A percentile compares a stretch with the other conserved stretches of the same genome.
Conservation (phyloP, 2,888 invertebrate species). For the Pedicia rivosa region DNA sequence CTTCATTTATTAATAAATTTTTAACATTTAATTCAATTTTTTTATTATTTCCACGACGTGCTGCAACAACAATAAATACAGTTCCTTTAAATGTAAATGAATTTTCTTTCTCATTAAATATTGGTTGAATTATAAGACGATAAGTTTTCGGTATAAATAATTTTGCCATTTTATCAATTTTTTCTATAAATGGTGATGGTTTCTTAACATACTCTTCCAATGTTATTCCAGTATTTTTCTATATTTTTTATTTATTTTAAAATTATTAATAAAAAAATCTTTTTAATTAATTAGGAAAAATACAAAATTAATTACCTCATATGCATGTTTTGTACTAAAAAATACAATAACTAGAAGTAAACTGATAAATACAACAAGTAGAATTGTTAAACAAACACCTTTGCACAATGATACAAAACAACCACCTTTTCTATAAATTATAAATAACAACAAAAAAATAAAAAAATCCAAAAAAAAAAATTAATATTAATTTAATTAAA, state of each 20-base stretch:
- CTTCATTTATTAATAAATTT: constrained; percentile 3
- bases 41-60: constrained; percentile 7
- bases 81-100: constrained; percentile 6
- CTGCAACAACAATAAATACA: constrained; percentile 5
- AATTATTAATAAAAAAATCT: not conserved
- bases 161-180: constrained; percentile 5
- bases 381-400: constrained; percentile 6
- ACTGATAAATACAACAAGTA: constrained; percentile 2
- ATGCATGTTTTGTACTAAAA: constrained; percentile 7
- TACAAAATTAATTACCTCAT: constrained; percentile 6
- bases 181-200: constrained; percentile 7
- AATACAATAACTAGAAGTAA: constrained; percentile 6
- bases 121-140: constrained; percentile 6
- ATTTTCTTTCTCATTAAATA: constrained; percentile 3
- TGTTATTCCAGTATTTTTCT: constrained; percentile 6
- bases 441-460: too few relatives aligned
- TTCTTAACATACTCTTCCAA: constrained; percentile 6
- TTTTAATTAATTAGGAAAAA: not conserved
- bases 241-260: not conserved
- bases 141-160: constrained; percentile 7
- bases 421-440: constrained; percentile 8
- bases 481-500: not conserved
- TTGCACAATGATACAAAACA: constrained; percentile 9
- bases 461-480: too few relatives aligned
- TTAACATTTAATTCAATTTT: constrained; percentile 7